Evolutionary conservation across 1,140 invertebrate species (phyloP).

Genomic region (Hydropsyche tenuis): DNA sequence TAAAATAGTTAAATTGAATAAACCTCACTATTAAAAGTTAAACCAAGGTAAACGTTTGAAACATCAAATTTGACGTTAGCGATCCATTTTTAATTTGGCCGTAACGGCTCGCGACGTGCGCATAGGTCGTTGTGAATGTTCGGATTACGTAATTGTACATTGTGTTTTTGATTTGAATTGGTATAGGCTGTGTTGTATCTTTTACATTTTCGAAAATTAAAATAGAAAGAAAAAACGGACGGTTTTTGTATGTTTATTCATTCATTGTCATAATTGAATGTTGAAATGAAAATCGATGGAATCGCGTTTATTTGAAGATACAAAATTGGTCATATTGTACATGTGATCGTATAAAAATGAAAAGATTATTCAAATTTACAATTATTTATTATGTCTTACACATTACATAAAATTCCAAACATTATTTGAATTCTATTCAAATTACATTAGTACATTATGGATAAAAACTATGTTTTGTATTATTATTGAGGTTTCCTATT

Average conservation of each 20-base stretch:
- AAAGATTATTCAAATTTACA: conserved; percentile 9
- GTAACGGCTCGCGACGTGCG: neutral
- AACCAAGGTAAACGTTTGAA: neutral
- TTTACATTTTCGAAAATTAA: too few species aligned
- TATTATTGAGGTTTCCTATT: too few species aligned
- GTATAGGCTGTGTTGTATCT: too few species aligned
- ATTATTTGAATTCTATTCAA: neutral
- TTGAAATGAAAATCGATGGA: too few species aligned
- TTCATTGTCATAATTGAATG: too few species aligned
- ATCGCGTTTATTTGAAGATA: neutral
- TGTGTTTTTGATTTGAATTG: too few species aligned
- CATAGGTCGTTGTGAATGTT: too few species aligned
- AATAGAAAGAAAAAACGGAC: too few species aligned
- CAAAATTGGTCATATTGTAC: neutral
- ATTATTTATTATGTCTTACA: conserved; percentile 11
- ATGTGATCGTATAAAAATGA: neutral
- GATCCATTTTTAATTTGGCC: conserved; percentile 7
- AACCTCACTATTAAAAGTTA: neutral
- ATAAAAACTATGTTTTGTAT: too few species aligned
- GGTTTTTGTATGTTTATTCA: too few species aligned
- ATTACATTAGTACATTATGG: neutral
- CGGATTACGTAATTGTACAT: too few species aligned
- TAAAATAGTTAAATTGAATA: too few species aligned
- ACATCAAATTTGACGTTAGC: conserved; percentile 1
- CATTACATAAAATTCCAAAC: conserved; percentile 9